These are phyloP conservation scores for Podilymbus podiceps DNA, from an alignment of 2,113 vertebrate genomes.

Conservation along the genomic window DNA sequence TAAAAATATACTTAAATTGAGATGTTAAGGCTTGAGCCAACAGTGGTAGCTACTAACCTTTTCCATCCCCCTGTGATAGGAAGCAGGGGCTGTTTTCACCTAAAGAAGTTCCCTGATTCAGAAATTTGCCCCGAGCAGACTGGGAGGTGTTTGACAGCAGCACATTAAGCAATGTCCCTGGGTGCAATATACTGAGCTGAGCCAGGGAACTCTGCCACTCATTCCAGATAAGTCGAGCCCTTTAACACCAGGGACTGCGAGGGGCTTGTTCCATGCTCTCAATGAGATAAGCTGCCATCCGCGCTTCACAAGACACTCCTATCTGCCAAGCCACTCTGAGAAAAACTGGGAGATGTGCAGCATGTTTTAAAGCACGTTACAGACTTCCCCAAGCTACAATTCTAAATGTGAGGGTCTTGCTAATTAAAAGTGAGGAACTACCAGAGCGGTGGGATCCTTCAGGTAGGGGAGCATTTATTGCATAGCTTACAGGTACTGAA, in stretches of 20 bases:
- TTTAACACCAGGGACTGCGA: conserved; percentile 68
- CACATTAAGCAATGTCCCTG: conserved; percentile 31
- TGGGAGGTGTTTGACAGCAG: conserved; percentile 72
- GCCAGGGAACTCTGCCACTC: conserved; percentile 66
- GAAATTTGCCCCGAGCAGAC: background rate
- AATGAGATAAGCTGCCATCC: conserved; percentile 71
- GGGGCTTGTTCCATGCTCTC: conserved; percentile 70
- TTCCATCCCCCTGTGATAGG: background rate
- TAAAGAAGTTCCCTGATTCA: background rate
- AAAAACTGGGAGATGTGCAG: background rate
- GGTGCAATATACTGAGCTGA: background rate
- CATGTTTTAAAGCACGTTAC: background rate
- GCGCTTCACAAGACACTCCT: conserved; percentile 62
- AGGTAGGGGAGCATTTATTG: background rate
- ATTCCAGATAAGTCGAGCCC: conserved; percentile 68
- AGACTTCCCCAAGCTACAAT: background rate
- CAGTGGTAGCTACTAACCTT: background rate
- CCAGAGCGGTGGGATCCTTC: background rate
- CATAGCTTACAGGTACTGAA: background rate
- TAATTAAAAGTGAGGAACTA: background rate
- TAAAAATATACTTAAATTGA: background rate
- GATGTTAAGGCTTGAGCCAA: background rate
- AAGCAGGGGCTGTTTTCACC: background rate
- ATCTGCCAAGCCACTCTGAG: conserved; percentile 38
- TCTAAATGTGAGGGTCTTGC: background rate